These are phyloP conservation scores for Scatophagus argus DNA, from an alignment of 2,113 vertebrate genomes.

Conservation along the genomic window DNA sequence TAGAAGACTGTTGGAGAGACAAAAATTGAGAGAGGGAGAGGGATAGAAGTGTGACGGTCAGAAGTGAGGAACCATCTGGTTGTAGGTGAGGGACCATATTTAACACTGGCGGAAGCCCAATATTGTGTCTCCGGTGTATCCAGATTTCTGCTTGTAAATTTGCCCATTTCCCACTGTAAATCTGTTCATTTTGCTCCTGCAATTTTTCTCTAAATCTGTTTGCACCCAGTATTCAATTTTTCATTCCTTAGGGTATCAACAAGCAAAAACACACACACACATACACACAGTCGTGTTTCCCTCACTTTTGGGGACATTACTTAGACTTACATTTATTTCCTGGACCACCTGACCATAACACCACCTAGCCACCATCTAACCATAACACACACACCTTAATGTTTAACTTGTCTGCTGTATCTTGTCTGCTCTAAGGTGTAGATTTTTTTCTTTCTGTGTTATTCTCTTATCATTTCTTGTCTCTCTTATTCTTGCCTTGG, in stretches of 20 bases:
- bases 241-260: not conserved
- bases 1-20: constrained; percentile 39
- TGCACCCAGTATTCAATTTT: constrained; percentile 20
- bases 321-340: too few species aligned
- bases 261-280: not conserved
- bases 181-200: constrained; percentile 23
- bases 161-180: constrained; percentile 35
- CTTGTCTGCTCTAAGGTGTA: constrained; percentile 1
- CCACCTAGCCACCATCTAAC: too few species aligned
- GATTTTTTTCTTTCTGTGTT: not conserved
- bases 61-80: constrained; percentile 70
- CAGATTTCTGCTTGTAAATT: constrained; percentile 42
- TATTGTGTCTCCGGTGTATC: constrained; percentile 36
- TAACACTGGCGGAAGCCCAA: constrained; percentile 59
- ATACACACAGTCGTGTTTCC: too few species aligned
- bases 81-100: constrained; percentile 71
- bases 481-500: not conserved
- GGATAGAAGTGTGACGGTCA: constrained; percentile 36
- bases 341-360: too few species aligned
- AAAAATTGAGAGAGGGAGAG: constrained; percentile 29
- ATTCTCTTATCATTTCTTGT: constrained; percentile 2
- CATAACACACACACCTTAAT: not conserved
- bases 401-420: not conserved
- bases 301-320: too few species aligned
- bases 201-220: constrained; percentile 24